Evolutionary conservation across 92 coral and sea anemone species (phyloP).

Genomic region (Epizoanthus rinbou): DNA sequence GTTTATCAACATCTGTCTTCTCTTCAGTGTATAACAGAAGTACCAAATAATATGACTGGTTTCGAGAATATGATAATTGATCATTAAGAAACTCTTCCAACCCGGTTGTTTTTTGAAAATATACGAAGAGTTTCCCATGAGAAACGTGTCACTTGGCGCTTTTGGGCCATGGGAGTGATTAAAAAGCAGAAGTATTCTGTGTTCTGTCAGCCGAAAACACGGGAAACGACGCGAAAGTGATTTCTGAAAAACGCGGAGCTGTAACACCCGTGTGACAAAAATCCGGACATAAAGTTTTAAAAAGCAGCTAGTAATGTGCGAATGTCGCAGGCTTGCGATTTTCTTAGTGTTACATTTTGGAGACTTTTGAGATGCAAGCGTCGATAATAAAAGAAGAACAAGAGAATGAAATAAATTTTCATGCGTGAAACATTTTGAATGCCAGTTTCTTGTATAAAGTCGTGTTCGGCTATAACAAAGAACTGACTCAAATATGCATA

Average conservation of each 20-base stretch:
- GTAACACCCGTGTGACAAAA: no score
- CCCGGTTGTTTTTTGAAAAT: slow-evolving; percentile 7
- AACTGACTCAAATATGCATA: neutral
- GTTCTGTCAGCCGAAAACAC: slow-evolving; percentile 8
- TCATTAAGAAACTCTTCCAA: slow-evolving; percentile 2
- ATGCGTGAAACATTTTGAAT: no score
- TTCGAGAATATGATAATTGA: slow-evolving; percentile 26
- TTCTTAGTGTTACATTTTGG: neutral
- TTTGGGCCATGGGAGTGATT: slow-evolving; percentile 27
- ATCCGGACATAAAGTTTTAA: slow-evolving; percentile 25
- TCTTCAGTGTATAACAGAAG: slow-evolving; percentile 5
- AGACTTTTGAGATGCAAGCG: slow-evolving; percentile 18
- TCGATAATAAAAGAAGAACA: slow-evolving; percentile 13
- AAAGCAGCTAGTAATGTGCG: slow-evolving; percentile 10
- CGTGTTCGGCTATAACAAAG: no score
- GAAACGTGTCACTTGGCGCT: slow-evolving; percentile 21
- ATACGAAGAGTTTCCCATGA: slow-evolving; percentile 12
- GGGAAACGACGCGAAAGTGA: neutral
- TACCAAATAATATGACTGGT: neutral
- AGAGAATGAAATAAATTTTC: slow-evolving; percentile 8
- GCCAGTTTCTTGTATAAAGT: no score
- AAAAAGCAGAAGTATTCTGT: slow-evolving; percentile 13
- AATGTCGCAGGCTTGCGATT: slow-evolving; percentile 21
- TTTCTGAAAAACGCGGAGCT: neutral
- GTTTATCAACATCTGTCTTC: slow-evolving; percentile 22